Conservation (phyloP, 92 coral and sea anemone genomes). For the Muricea muricata region DNA sequence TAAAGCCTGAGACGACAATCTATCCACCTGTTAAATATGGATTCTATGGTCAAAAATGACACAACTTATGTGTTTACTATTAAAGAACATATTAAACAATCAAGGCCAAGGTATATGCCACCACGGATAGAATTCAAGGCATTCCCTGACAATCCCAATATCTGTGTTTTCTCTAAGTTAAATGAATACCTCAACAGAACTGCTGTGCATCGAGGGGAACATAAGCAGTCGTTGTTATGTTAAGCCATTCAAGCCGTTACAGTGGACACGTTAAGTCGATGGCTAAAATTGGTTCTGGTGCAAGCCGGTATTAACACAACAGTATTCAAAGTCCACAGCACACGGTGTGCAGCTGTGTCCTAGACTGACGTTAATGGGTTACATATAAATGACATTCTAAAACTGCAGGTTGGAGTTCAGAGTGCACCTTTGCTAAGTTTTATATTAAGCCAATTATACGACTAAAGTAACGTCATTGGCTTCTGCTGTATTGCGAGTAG, state of each 20-base stretch:
- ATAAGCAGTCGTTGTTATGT: too few species aligned
- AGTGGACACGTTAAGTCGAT: too few species aligned
- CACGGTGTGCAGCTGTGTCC: neutral
- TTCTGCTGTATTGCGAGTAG: too few species aligned
- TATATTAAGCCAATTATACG: neutral
- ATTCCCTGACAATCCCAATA: constrained; percentile 36
- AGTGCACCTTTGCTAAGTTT: neutral
- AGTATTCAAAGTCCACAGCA: too few species aligned
- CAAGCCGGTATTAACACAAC: too few species aligned
- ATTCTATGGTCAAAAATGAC: constrained; percentile 21
- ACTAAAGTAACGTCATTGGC: too few species aligned
- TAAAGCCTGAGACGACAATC: too few species aligned
- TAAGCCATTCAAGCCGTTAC: too few species aligned
- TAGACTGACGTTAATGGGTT: neutral
- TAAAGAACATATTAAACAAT: constrained; percentile 34
- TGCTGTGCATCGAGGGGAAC: too few species aligned
- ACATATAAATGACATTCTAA: neutral
- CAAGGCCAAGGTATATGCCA: constrained; percentile 44
- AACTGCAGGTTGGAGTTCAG: neutral
- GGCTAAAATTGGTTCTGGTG: too few species aligned
- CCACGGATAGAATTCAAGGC: constrained; percentile 27
- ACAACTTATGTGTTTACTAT: constrained; percentile 28
- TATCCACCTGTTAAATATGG: constrained; percentile 45
- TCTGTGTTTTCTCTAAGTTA: too few species aligned
- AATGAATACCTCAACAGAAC: too few species aligned